Base-by-base conservation (phyloP, 2,113 vertebrate species). In the Pelvicachromis taeniatus region DNA sequence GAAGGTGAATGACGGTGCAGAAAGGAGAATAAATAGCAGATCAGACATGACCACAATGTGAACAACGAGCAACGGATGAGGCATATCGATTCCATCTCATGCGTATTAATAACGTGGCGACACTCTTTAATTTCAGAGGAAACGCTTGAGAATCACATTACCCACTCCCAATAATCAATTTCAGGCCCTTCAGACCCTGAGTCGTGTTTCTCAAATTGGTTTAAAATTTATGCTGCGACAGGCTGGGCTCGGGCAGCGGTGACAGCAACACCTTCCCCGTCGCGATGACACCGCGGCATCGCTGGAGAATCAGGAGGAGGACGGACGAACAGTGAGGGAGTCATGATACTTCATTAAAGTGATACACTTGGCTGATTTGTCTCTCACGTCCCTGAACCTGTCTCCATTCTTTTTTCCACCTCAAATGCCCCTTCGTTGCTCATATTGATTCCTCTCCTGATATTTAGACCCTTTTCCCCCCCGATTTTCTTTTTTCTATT, bases 301-400 rank as follows among this genome's bases (percentile, higher is more conserved):
- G 3, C 9, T 50, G 75, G 73, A 58, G 77, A 58, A 42, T 68
- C 9, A 6, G 61, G n/a, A 12, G 77, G 80, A 77, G 35, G 84
- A 87, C 78, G 50, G 78, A 78, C 8, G 42, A 68, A 81, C 70
- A 83, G 80, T 58, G 73, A 87, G 85, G 81, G 83, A 89, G 85
- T 89, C 80, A 17, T 85, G 86, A 88, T 86, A 85, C 86, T 91
- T 94, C 89, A 84, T 93, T 93, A 93, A 91, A 92, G 87, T 86
- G 83, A 90, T 85, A 84, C 89, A 87, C 92, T 83, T 77, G 88
- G 42, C 50, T 92, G 91, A 61, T 85, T 90, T 80, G 35, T 61
- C 33, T 40, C 29, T 29, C 70, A 55, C 29, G 38, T 82, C 40
- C 13, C n/a, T 52, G 29, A 50, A 80, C 21, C 31, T 6, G 26